Base-by-base conservation (phyloP, 1,140 invertebrate species). In the Caerostris extrusa region DNA sequence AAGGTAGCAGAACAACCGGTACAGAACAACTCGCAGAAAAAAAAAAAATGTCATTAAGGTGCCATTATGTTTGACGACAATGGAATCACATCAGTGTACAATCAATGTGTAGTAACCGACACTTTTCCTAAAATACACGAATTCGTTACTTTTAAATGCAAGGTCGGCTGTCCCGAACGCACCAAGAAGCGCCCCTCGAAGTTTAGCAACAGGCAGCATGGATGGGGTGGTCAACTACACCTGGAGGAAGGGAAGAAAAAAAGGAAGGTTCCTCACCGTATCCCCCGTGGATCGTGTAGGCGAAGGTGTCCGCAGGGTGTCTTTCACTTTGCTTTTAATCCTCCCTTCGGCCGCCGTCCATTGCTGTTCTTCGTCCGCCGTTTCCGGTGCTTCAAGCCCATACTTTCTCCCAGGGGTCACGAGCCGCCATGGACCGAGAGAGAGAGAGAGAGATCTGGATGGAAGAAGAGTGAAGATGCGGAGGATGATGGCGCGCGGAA, bases 311-410 rank as follows among this genome's bases (percentile, higher is more conserved):
- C n/a, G 58, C 64, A 17, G 90, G 55, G 71, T 71, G 71, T 58
- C 19, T 71, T 61, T 60, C 71, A 91, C 64, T 56, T 64, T n/a
- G 17, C 88, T n/a, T n/a, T n/a, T n/a, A n/a, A 90, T 64, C 88
- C 10, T 71, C 71, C 34, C 71, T 53, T 90, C 88, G 57, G 14
- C 69, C 69, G 77, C 90, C 69, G 69, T 91, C 90, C 90, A 82
- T 34, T 61, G 86, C 55, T 71, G 53, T 57, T 88, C 64, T 14
- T 86, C n/a, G 67, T 90, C 67, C 67, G 60, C 67, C 77, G 71
- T 67, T 71, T 90, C 60, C 88, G 88, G 88, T 90, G 71, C 57
- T 69, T 90, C 57, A 57, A 19, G 90, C 50, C 53, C 90, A 81
- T 91, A 34, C 50, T 58, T 64, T 8, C 7, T 64, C 60, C 17